Evolutionary conservation across 2,113 vertebrate genomes (phyloP).

Genomic region (Pelvicachromis taeniatus): DNA sequence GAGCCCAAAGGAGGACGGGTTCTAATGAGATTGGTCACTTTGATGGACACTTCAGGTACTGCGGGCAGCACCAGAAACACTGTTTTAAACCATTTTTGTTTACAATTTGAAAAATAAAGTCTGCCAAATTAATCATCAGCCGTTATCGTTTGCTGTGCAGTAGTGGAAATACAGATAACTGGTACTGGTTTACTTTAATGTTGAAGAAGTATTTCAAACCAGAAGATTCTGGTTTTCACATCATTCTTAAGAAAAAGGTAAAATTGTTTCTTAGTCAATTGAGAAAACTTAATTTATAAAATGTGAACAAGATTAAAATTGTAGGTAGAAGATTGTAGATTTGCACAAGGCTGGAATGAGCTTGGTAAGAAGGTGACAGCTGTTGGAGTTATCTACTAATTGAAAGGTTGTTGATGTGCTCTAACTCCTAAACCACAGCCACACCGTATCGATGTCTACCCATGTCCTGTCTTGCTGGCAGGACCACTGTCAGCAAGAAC

Average conservation of each 20-base stretch:
- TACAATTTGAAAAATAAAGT: neutral
- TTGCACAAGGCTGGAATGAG: neutral
- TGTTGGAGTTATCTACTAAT: neutral
- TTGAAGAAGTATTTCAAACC: neutral
- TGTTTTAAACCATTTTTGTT: neutral
- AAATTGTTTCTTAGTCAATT: neutral
- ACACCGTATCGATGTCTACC: neutral
- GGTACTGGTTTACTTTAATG: neutral
- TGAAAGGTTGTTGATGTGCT: neutral
- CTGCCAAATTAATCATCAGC: neutral
- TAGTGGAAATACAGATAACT: neutral
- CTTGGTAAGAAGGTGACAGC: neutral
- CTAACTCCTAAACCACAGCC: neutral
- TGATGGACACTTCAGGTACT: neutral
- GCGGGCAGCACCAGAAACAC: accelerated
- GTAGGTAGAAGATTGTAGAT: neutral
- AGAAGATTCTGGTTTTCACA: neutral
- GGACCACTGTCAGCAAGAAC: too few species aligned
- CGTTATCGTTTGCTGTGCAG: neutral
- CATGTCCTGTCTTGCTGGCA: too few species aligned
- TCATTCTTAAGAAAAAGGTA: neutral
- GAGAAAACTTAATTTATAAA: neutral
- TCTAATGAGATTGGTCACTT: neutral
- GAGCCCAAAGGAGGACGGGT: neutral
- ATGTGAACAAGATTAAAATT: neutral